Conservation (phyloP, 2,888 invertebrate species). For the Litoditis marina region DNA sequence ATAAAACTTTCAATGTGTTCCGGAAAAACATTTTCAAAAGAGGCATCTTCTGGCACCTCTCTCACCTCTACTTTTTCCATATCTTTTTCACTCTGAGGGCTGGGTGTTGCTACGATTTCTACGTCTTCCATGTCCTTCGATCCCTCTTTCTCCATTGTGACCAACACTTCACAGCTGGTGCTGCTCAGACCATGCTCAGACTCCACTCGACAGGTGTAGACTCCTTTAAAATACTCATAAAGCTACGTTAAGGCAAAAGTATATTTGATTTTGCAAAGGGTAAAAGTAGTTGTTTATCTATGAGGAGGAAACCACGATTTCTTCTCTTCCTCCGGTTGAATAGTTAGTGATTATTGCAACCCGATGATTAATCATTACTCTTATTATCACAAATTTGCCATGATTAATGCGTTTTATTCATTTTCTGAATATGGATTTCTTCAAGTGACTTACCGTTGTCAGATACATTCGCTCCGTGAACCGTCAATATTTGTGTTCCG, state of each 20-base stretch:
- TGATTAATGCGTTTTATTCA: no score
- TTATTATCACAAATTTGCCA: no score
- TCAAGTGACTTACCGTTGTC: conserved; percentile 26
- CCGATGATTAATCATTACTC: no score
- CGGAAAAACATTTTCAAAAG: no score
- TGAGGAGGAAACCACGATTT: no score
- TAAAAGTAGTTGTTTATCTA: no score
- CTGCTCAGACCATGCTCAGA: conserved; percentile 45
- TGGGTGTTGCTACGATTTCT: not conserved
- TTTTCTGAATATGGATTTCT: no score
- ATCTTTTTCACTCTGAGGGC: conserved; percentile 13
- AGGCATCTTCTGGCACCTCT: no score
- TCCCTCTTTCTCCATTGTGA: conserved; percentile 8
- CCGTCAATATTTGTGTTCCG: conserved; percentile 43
- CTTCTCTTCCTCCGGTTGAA: no score
- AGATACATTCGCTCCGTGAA: conserved; percentile 22
- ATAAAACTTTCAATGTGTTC: no score
- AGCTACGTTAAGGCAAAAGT: not conserved
- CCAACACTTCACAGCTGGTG: conserved; percentile 37
- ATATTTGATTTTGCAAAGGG: no score
- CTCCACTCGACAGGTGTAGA: conserved; percentile 47
- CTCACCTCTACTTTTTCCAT: not conserved
- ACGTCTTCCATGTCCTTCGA: not conserved
- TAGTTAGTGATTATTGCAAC: no score
- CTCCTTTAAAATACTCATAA: conserved; percentile 14